A percentile compares a stretch with the other conserved stretches of the same genome.
phyloP scores from a whole-genome alignment of 2,113 vertebrate species.

The Albula glossodonta region DNA sequence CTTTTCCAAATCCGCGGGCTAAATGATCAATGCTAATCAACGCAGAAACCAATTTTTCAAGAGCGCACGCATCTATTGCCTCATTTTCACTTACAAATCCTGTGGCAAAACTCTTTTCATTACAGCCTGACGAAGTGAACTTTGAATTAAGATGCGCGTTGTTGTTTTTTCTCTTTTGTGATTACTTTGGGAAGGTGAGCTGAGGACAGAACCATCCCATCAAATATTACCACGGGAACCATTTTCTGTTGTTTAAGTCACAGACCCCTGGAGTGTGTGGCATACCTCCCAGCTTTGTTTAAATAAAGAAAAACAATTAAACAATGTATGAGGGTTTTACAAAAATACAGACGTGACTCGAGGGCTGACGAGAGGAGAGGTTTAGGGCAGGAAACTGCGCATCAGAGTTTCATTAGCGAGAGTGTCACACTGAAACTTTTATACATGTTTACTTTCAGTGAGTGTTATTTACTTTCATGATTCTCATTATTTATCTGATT shows the following conservation, averaged over 20 bases:
- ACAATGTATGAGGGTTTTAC: not conserved
- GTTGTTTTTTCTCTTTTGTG: not conserved
- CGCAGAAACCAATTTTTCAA: not conserved
- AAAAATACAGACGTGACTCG: not conserved
- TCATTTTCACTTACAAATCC: not conserved
- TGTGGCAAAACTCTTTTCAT: not conserved
- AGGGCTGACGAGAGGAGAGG: not conserved
- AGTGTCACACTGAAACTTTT: no score
- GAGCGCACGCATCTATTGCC: not conserved
- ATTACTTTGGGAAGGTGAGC: not conserved
- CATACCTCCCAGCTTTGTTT: not conserved
- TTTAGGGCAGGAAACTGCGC: not conserved
- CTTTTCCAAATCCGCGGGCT: not conserved
- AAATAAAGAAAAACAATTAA: not conserved
- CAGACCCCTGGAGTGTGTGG: not conserved
- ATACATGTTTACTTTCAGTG: no score
- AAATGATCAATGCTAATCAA: constrained; percentile 11
- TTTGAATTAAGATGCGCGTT: not conserved
- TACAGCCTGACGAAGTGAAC: not conserved
- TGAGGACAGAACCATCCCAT: not conserved
- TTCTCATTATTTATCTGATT: no score
- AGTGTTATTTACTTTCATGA: no score
- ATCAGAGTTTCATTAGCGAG: not conserved
- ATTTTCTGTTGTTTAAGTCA: not conserved
- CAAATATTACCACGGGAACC: not conserved